Evolutionary conservation across 2,113 vertebrate species (phyloP).

Genomic region (Chaetura pelagica): DNA sequence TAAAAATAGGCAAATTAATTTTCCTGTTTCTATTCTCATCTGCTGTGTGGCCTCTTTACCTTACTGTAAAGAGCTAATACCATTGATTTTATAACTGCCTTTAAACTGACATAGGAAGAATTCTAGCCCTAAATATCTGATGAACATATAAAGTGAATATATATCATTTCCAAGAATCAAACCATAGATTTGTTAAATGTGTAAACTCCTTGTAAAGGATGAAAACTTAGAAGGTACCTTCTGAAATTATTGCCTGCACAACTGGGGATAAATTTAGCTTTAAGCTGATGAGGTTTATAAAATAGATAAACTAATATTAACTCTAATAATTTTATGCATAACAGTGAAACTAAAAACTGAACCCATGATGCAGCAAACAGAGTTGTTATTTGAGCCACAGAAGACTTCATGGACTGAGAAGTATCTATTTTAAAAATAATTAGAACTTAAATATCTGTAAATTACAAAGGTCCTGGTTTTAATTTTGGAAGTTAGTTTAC

Average conservation of each 20-base stretch:
- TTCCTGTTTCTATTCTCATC: not conserved
- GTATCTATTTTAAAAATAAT: not conserved
- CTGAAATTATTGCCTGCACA: not conserved
- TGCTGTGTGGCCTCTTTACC: not conserved
- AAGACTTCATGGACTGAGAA: not conserved
- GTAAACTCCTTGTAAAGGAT: not conserved
- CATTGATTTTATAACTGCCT: not conserved
- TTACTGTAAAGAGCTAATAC: not conserved
- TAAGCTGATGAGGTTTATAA: not conserved
- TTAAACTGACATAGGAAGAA: not conserved
- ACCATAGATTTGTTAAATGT: not conserved
- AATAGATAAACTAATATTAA: not conserved
- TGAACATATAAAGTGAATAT: not conserved
- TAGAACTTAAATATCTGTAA: not conserved
- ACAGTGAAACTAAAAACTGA: not conserved
- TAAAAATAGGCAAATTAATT: not conserved
- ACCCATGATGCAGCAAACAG: not conserved
- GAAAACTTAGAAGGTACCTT: not conserved
- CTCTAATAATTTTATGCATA: not conserved
- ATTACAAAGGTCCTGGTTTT: not conserved
- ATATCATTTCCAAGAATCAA: not conserved
- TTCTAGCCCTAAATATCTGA: not conserved
- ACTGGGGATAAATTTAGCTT: not conserved
- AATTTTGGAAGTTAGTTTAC: slow-evolving; percentile 5
- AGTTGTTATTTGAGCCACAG: not conserved